Base-by-base conservation (phyloP, 2,113 vertebrate species). In the Mirounga angustirostris region DNA sequence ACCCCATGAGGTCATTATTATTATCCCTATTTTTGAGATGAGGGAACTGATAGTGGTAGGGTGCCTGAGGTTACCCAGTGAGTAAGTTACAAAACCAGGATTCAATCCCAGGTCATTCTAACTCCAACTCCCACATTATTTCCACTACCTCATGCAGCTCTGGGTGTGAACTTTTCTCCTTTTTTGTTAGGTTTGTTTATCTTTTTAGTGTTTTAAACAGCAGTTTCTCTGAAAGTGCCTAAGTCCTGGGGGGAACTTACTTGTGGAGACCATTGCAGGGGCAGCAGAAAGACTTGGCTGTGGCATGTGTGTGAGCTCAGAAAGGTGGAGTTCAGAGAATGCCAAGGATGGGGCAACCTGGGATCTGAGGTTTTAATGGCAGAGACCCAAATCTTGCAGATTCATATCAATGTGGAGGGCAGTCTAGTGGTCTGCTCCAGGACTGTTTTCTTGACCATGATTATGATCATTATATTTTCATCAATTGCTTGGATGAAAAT, bases 1-100 rank as follows among this genome's bases (percentile, higher is more conserved):
- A 71, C 21, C 36, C 69, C 52, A 7, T 95, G 92, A 96, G 18
- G 56, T 90, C 94, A 97, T 94, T 87, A 26, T 94, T 92, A 83
- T 94, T 83, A 58, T 71, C 43, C 46, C 4, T 94, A 5, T 65
- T 92, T 91, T 69, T 65, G 82, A 97, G 87, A 96, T 96, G 73
- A 92, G 19, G 50, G 50, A 93, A 74, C 43, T 90, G 79, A 96
- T 90, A 92, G 33, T 89, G 52, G 46, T 59, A 40, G 61, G 56
- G 5, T 84, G 50, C 59, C 21, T 26, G n/a, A 24, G 21, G 33
- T 83, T 59, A 71, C 19, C 14, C 18, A 87, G 94, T 1, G 4
- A 88, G 30, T 88, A 79, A 63, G 26, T 94, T 91, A 46, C 58
- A 83, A 69, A 94, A 83, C 67, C 18, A 83, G 43, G 56, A 95